These are phyloP conservation scores for Orussus abietinus DNA, from an alignment of 1,140 invertebrate genomes.

Conservation along the genomic window DNA sequence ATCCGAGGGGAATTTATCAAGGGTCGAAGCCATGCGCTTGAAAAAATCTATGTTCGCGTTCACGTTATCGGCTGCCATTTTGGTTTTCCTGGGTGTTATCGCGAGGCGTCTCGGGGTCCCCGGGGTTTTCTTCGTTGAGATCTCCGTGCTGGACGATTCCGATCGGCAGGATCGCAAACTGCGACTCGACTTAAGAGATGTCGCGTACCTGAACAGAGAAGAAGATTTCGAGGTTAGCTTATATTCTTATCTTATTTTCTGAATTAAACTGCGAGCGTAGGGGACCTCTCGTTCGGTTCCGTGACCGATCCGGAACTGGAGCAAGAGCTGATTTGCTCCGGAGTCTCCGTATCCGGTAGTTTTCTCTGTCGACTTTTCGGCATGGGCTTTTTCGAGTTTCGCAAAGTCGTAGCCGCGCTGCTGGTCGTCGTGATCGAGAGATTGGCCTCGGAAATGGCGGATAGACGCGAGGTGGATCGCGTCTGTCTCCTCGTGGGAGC, in stretches of 20 bases:
- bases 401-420: conserved; percentile 1
- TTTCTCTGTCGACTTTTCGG: conserved; percentile 1
- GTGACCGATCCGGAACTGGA: too few relatives aligned
- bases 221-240: too few relatives aligned
- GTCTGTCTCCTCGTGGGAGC: conserved; percentile 7
- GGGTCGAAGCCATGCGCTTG: conserved; percentile 31
- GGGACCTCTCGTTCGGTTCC: too few relatives aligned
- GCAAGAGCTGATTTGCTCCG: too few relatives aligned
- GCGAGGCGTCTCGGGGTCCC: conserved; percentile 16
- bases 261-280: too few relatives aligned
- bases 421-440: conserved; percentile 5
- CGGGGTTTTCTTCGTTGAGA: too few relatives aligned
- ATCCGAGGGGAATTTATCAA: conserved; percentile 25
- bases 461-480: conserved; percentile 8
- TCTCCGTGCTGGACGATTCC: conserved; percentile 18
- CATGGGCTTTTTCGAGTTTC: background rate
- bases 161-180: conserved; percentile 19
- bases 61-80: background rate
- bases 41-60: conserved; percentile 22
- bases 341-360: too few relatives aligned
- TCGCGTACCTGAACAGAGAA: too few relatives aligned
- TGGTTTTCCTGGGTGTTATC: too few relatives aligned
- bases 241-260: too few relatives aligned
- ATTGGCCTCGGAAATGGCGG: conserved; percentile 5
- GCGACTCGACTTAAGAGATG: background rate